phyloP scores from a whole-genome alignment of 2,888 invertebrate species.

The Pecten maximus region DNA sequence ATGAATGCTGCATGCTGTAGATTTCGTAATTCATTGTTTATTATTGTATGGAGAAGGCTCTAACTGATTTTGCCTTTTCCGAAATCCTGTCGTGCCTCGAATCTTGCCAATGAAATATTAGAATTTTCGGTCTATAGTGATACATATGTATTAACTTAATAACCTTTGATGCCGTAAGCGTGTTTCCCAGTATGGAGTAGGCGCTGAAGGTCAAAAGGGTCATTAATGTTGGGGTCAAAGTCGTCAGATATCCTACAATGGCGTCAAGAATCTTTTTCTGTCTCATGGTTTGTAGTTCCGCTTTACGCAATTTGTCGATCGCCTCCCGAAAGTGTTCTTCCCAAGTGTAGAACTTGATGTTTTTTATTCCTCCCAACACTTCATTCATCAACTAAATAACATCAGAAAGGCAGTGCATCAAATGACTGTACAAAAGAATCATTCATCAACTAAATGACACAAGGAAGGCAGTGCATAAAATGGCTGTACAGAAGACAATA shows the following conservation, averaged over 20 bases:
- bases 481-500: too few species aligned
- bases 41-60: too few species aligned
- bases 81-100: too few species aligned
- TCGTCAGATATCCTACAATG: conserved; percentile 98
- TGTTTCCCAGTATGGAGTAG: conserved; percentile 86
- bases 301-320: conserved; percentile 84
- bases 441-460: too few species aligned
- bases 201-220: conserved; percentile 83
- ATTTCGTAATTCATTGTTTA: too few species aligned
- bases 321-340: conserved; percentile 91
- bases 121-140: too few species aligned
- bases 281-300: conserved; percentile 90
- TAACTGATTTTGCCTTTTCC: too few species aligned
- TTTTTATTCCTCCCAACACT: conserved; percentile 92
- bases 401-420: neutral
- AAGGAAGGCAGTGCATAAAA: too few species aligned
- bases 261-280: conserved; percentile 97
- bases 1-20: too few species aligned
- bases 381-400: conserved; percentile 88
- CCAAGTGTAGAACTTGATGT: conserved; percentile 97
- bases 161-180: conserved; percentile 92
- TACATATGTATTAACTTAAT: too few species aligned
- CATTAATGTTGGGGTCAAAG: conserved; percentile 93
- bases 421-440: too few species aligned
- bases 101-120: too few species aligned